These are phyloP conservation scores for Xiphophorus hellerii DNA, from an alignment of 2,113 vertebrate species.

Conservation along the genomic window DNA sequence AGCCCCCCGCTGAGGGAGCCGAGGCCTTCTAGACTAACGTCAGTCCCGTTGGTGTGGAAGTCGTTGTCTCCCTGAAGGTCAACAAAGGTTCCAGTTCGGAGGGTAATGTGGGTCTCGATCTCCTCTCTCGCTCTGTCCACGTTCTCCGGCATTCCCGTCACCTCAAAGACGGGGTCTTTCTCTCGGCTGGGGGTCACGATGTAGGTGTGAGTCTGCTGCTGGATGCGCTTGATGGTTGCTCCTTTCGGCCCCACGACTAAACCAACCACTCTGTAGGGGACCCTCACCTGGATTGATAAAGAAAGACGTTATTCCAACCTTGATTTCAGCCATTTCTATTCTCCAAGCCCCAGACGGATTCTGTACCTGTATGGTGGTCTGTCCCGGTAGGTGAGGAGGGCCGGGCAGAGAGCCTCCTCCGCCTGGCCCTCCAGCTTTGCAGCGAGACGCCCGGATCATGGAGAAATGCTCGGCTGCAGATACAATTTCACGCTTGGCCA, in stretches of 20 bases:
- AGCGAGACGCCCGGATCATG: conserved; percentile 92
- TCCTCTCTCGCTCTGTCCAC: conserved; percentile 94
- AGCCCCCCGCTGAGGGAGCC: conserved; percentile 79
- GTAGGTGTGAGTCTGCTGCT: conserved; percentile 98
- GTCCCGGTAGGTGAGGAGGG: conserved; percentile 91
- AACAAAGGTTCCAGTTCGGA: conserved; percentile 92
- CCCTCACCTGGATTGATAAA: conserved; percentile 84
- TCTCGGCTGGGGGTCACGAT: conserved; percentile 95
- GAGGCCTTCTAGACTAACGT: conserved; percentile 92
- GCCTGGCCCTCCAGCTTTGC: conserved; percentile 78
- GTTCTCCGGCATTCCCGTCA: conserved; percentile 97
- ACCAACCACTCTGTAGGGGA: conserved; percentile 95
- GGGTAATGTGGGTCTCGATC: conserved; percentile 97
- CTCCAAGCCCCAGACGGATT: not conserved
- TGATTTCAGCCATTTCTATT: not conserved
- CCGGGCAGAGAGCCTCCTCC: conserved; percentile 81
- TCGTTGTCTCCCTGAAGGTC: conserved; percentile 93
- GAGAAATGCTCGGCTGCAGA: conserved; percentile 97
- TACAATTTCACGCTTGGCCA: conserved; percentile 96
- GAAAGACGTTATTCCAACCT: not conserved
- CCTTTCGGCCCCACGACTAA: conserved; percentile 96
- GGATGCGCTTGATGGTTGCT: conserved; percentile 97
- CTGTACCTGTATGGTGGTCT: conserved; percentile 96
- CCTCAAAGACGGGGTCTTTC: conserved; percentile 96
- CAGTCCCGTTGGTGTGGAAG: conserved; percentile 97